Evolutionary conservation across 2,113 vertebrate genomes (phyloP), one percentile per base, ranked within the genome.

Genomic region (Catharus fuscescens): DNA sequence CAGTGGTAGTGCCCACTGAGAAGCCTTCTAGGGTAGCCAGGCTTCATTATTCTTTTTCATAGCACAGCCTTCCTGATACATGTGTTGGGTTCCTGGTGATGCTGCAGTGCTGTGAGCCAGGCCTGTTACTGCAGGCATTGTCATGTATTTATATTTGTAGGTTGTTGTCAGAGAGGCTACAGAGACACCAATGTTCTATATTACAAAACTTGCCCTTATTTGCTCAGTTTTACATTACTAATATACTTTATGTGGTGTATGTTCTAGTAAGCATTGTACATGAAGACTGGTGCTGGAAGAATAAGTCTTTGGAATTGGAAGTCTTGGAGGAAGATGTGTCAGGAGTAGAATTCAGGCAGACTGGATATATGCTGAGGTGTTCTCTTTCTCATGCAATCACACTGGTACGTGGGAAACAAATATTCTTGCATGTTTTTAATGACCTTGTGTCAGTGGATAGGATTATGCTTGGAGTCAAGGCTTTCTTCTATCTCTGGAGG

Each of bases 281-380:
- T 11, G 99, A 99, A 80, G 99, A 99, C 90, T 99, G 99, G 99
- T 99, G 99, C 97, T 99, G 99, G 99, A 99, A 98, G 86, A 99
- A 99, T 64, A 99, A 99, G 93, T 99, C 99, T 6, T 95, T 99
- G 95, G 99, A 99, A 94, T 90, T 99, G 95, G 99, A 99, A 77
- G 98, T 99, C 59, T 92, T 98, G 96, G 99, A 99, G 44, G 98
- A 98, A 0, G 98, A 99, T 6, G 97, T 99, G 60, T 95, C 98
- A 4, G 98, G 98, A 4, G 88, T 99, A 40, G 99, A 99, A 97
- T 99, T 99, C 92, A 97, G 99, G 93, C 99, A 99, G 97, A 99
- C 99, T 7, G 99, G 99, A 84, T 99, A 99, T 94, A 99, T 99
- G 98, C 98, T 99, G 65, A 98, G 99, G 66, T 99, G 99, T 88